Conservation (phyloP, 2,888 invertebrate species). For the Carabus problematicus region DNA sequence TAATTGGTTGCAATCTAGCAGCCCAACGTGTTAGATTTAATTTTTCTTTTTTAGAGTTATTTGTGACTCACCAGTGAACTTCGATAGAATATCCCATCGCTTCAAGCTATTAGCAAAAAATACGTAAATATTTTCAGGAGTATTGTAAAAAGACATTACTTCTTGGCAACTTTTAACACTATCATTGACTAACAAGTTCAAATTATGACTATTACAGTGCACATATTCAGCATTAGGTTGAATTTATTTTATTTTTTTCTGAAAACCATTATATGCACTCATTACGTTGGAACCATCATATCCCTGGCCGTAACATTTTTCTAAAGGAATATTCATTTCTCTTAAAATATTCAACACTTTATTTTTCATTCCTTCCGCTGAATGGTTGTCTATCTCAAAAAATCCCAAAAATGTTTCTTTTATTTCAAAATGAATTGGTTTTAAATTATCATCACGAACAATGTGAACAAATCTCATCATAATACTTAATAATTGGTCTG, state of each 20-base stretch:
- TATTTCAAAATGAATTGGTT: no score
- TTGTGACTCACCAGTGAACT: conserved; percentile 30
- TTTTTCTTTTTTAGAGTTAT: conserved; percentile 21
- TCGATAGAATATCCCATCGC: conserved; percentile 36
- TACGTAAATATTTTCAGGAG: conserved; percentile 23
- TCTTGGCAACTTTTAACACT: conserved; percentile 25
- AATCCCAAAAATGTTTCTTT: no score
- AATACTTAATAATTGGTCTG: no score
- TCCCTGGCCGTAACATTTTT: conserved; percentile 38
- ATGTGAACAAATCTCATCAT: no score
- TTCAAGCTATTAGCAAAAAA: conserved; percentile 37
- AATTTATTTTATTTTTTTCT: conserved; percentile 33
- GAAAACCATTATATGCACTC: conserved; percentile 42
- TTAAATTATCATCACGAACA: no score
- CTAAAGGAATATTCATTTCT: conserved; percentile 31
- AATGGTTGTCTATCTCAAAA: no score
- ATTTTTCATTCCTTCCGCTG: no score
- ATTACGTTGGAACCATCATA: conserved; percentile 45
- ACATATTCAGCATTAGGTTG: conserved; percentile 25
- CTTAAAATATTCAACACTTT: no score
- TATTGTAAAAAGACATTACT: conserved; percentile 24
- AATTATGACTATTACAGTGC: conserved; percentile 22
- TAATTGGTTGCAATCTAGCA: no score
- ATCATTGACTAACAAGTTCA: conserved; percentile 21
- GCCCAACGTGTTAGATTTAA: no score